Evolutionary conservation across 2,113 vertebrate species (phyloP).

Genomic region (Spea multiplicata): DNA sequence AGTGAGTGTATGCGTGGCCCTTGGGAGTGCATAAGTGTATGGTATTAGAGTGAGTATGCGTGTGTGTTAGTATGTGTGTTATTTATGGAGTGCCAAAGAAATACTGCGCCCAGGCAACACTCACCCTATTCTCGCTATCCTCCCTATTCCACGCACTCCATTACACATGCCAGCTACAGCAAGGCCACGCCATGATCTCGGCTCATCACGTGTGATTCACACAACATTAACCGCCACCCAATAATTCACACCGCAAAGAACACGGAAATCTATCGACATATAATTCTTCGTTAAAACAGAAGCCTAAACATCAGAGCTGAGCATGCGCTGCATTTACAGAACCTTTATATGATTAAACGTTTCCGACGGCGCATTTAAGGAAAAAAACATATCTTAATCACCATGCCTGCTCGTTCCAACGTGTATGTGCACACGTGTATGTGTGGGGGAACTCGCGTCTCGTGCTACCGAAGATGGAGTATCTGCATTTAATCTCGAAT

Average conservation of each 20-base stretch:
- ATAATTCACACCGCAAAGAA: neutral
- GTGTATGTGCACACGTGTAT: neutral
- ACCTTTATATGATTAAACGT: constrained; percentile 15
- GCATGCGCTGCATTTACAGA: constrained; percentile 7
- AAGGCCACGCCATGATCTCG: neutral
- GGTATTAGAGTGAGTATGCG: too few relatives aligned
- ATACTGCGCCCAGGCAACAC: too few relatives aligned
- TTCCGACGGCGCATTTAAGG: neutral
- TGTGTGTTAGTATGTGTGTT: too few relatives aligned
- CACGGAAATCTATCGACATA: neutral
- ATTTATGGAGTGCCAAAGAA: too few relatives aligned
- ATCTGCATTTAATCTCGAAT: constrained; percentile 10
- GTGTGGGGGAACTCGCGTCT: neutral
- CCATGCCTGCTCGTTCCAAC: neutral
- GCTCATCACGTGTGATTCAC: neutral
- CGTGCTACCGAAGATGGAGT: constrained; percentile 1
- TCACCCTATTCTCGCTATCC: too few relatives aligned
- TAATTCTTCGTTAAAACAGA: neutral
- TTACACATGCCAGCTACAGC: neutral
- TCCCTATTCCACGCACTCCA: too few relatives aligned
- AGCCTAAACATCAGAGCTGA: neutral
- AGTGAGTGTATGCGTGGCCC: too few relatives aligned
- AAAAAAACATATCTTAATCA: neutral
- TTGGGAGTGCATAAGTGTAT: too few relatives aligned
- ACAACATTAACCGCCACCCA: neutral